These are phyloP conservation scores for Hippocampus guttulatus DNA, from an alignment of 2,113 vertebrate genomes.

Conservation along the genomic window DNA sequence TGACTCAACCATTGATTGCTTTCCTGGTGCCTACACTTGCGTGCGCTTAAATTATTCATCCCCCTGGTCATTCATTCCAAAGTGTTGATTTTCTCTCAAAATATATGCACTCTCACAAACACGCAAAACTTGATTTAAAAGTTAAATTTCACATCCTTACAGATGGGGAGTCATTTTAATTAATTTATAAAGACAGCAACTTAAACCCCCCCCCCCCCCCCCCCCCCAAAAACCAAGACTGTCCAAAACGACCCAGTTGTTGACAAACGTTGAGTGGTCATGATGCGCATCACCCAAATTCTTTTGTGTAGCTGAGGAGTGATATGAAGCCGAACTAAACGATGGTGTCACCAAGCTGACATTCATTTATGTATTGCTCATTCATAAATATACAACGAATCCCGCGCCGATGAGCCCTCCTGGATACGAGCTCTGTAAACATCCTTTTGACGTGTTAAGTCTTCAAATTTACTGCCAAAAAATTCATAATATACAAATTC, in stretches of 20 bases:
- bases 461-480: constrained; percentile 50
- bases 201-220: no score
- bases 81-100: not conserved
- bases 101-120: not conserved
- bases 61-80: not conserved
- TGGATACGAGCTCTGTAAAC: constrained; percentile 46
- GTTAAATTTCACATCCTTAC: not conserved
- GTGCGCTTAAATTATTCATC: not conserved
- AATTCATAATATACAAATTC: constrained; percentile 70
- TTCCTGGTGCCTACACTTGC: not conserved
- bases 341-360: constrained; percentile 4
- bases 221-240: not conserved
- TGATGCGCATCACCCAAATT: not conserved
- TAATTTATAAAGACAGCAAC: not conserved
- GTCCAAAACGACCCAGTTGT: not conserved
- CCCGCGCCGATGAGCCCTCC: constrained; percentile 53
- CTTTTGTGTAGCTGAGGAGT: not conserved
- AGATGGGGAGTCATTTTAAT: not conserved
- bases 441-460: constrained; percentile 29
- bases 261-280: not conserved
- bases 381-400: constrained; percentile 35
- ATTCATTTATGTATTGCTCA: constrained; percentile 16
- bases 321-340: constrained; percentile 4
- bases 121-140: not conserved
- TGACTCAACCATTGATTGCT: not conserved